Evolutionary conservation across 2,888 invertebrate genomes (phyloP).

Genomic region (Caenorhabditis becei): DNA sequence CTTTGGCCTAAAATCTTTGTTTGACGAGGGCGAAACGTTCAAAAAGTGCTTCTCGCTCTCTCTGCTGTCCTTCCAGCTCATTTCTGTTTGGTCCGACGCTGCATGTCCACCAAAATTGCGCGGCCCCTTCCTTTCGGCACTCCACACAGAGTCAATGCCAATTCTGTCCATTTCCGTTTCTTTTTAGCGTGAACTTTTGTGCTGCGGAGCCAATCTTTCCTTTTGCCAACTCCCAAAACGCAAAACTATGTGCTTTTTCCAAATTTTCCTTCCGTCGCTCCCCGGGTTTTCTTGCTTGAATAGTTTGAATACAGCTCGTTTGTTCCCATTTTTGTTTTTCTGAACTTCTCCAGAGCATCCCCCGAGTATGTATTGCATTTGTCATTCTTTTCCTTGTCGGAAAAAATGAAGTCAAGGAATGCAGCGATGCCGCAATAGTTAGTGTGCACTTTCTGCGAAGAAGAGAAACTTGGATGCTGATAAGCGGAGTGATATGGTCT

Average conservation of each 20-base stretch:
- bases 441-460: constrained; percentile 33
- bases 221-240: neutral
- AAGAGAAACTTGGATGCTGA: constrained; percentile 15
- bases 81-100: constrained; percentile 13
- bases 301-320: constrained; percentile 13
- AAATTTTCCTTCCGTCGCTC: neutral
- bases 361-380: neutral
- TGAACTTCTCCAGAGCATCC: neutral
- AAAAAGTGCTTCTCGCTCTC: constrained; percentile 34
- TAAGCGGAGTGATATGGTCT: constrained; percentile 37
- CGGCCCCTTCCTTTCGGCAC: constrained; percentile 11
- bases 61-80: neutral
- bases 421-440: neutral
- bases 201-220: neutral
- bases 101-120: constrained; percentile 7
- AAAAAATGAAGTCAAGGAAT: neutral
- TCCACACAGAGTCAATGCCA: neutral
- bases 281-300: too few species aligned
- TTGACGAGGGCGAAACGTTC: constrained; percentile 14
- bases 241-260: neutral
- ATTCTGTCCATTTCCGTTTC: constrained; percentile 21
- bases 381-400: neutral
- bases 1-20: constrained; percentile 48
- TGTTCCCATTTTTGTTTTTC: constrained; percentile 15
- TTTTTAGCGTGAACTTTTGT: neutral